Conservation (phyloP, 2,113 vertebrate genomes). For the Corydoras sp. region DNA sequence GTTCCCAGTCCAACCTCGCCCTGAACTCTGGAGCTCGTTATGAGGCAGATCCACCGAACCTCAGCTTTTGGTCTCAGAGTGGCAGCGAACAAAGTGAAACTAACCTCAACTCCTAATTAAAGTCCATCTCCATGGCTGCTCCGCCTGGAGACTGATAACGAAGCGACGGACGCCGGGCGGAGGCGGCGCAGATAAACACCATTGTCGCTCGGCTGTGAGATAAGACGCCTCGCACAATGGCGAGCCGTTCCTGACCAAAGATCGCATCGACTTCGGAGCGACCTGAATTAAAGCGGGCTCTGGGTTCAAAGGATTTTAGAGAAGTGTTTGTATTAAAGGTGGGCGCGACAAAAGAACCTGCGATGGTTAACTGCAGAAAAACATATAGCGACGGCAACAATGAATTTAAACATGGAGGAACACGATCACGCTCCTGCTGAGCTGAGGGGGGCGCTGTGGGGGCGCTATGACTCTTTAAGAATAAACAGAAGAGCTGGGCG, state of each 20-base stretch:
- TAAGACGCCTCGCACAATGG: constrained; percentile 7
- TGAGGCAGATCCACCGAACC: too few species aligned
- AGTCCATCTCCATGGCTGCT: constrained; percentile 17
- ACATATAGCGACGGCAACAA: too few species aligned
- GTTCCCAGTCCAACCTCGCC: too few species aligned
- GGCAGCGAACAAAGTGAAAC: neutral
- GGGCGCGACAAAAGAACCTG: too few species aligned
- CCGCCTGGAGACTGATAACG: constrained; percentile 36
- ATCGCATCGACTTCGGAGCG: constrained; percentile 3
- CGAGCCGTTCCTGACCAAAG: constrained; percentile 16
- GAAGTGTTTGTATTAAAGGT: too few species aligned
- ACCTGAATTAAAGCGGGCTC: neutral
- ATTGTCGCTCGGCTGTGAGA: constrained; percentile 34
- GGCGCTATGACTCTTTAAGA: too few species aligned
- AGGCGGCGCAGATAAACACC: constrained; percentile 45
- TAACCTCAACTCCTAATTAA: constrained; percentile 37
- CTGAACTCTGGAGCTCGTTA: too few species aligned
- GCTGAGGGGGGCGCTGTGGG: too few species aligned
- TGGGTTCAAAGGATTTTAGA: neutral
- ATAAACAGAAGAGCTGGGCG: too few species aligned
- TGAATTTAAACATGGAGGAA: too few species aligned
- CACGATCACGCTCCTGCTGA: too few species aligned
- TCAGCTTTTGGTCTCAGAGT: neutral
- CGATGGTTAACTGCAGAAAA: too few species aligned
- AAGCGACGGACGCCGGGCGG: constrained; percentile 32